Evolutionary conservation across 2,888 invertebrate genomes (phyloP).

Genomic region (Dryobotodes eremita): DNA sequence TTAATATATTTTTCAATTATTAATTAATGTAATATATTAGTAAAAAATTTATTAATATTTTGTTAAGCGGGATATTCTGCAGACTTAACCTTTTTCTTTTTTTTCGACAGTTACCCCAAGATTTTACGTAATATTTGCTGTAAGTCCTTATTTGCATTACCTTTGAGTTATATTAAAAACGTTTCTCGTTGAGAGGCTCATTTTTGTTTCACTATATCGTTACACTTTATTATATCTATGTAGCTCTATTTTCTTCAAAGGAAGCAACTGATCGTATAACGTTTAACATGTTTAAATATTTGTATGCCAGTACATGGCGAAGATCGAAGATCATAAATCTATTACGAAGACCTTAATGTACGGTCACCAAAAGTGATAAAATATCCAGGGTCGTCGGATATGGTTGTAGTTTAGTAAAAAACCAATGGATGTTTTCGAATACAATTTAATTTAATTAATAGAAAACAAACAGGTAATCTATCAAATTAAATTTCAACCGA

Average conservation of each 20-base stretch:
- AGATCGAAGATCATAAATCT: too few relatives aligned
- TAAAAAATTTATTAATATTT: background rate
- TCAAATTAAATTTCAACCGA: too few relatives aligned
- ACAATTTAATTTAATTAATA: too few relatives aligned
- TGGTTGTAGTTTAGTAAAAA: too few relatives aligned
- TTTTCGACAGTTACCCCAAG: background rate
- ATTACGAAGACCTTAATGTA: too few relatives aligned
- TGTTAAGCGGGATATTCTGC: background rate
- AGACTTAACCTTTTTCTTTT: background rate
- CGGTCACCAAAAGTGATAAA: too few relatives aligned
- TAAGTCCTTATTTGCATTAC: background rate
- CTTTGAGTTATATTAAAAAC: constrained; percentile 1
- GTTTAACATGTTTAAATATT: background rate
- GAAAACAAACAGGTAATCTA: too few relatives aligned
- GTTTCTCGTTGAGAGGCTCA: constrained; percentile 2
- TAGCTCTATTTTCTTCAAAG: background rate
- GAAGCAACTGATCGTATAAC: background rate
- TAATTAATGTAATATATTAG: too few relatives aligned
- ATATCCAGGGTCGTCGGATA: too few relatives aligned
- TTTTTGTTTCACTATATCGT: background rate
- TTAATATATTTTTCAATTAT: too few relatives aligned
- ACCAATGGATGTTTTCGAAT: too few relatives aligned
- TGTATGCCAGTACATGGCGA: background rate
- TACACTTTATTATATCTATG: background rate
- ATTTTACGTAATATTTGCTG: constrained; percentile 11